phyloP scores from a whole-genome alignment of 2,888 invertebrate species.

The Noctua fimbriata region DNA sequence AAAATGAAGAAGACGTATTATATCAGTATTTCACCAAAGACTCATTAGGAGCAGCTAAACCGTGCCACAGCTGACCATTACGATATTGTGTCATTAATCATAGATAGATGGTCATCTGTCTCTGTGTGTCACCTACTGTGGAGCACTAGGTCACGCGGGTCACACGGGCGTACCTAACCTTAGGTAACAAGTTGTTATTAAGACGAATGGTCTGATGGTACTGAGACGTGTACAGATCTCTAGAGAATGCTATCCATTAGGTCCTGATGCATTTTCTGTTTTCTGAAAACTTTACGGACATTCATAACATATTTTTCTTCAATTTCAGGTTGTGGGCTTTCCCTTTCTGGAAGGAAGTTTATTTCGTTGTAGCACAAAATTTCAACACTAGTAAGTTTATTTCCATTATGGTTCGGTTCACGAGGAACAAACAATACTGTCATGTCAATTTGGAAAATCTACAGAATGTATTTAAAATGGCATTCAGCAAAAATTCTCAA shows the following conservation, averaged over 20 bases:
- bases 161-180: neutral
- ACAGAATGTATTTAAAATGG: neutral
- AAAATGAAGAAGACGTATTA: neutral
- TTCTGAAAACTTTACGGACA: neutral
- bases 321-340: neutral
- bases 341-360: slow-evolving; percentile 1
- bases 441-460: neutral
- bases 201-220: neutral
- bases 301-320: slow-evolving; percentile 16
- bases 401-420: neutral
- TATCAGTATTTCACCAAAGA: neutral
- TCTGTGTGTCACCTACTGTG: neutral
- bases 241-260: neutral
- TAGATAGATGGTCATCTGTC: slow-evolving; percentile 7
- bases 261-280: neutral
- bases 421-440: neutral
- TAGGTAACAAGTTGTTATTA: neutral
- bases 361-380: neutral
- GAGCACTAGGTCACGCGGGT: neutral
- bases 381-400: neutral
- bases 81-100: neutral
- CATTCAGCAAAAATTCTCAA: neutral
- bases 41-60: neutral
- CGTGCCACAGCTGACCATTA: neutral
- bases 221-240: neutral